Conservation (phyloP, 2,888 invertebrate genomes). For the Melinaea menophilus region DNA sequence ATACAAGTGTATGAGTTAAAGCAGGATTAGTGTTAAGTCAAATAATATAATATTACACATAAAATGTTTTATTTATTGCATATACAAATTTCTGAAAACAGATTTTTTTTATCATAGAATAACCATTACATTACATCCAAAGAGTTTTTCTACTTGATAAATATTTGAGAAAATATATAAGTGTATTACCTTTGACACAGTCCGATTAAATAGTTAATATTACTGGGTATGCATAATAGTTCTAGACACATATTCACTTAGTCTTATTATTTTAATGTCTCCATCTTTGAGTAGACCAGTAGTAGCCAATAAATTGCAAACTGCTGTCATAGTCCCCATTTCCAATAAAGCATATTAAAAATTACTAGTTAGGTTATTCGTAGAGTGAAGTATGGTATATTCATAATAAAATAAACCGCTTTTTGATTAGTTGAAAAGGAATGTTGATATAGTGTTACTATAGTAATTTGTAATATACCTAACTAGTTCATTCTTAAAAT, state of each 20-base stretch:
- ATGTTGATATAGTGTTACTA: background rate
- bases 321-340: conserved; percentile 19
- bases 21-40: conserved; percentile 54
- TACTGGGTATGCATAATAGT: conserved; percentile 18
- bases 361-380: background rate
- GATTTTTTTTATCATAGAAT: conserved; percentile 15
- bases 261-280: conserved; percentile 23
- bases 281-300: conserved; percentile 24
- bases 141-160: conserved; percentile 37
- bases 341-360: conserved; percentile 18
- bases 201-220: conserved; percentile 34
- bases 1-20: conserved; percentile 90
- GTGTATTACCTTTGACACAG: conserved; percentile 52
- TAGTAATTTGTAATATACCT: background rate
- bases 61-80: conserved; percentile 62
- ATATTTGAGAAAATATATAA: conserved; percentile 41
- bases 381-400: background rate
- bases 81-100: conserved; percentile 58
- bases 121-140: conserved; percentile 22
- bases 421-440: no score
- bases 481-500: conserved; percentile 1
- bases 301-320: conserved; percentile 16
- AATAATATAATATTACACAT: conserved; percentile 42
- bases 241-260: conserved; percentile 27
- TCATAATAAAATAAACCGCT: no score